phyloP scores from a whole-genome alignment of 2,888 invertebrate genomes.

The Athetis lepigone region DNA sequence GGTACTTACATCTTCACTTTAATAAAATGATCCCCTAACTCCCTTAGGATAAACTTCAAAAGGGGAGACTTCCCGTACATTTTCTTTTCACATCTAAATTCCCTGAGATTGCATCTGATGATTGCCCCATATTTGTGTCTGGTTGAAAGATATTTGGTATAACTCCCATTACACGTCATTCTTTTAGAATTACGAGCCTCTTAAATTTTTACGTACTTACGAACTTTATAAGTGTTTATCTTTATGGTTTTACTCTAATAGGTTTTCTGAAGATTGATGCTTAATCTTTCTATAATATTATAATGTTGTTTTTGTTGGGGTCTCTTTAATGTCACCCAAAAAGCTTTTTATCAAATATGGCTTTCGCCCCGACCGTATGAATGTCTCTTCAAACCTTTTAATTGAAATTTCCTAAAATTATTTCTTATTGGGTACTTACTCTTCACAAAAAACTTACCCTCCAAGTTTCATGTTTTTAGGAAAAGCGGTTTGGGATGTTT shows the following conservation, averaged over 20 bases:
- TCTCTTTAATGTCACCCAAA: no score
- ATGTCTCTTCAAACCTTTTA: no score
- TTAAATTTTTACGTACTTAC: slow-evolving; percentile 43
- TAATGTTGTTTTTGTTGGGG: no score
- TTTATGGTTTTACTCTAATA: slow-evolving; percentile 32
- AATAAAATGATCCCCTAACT: slow-evolving; percentile 44
- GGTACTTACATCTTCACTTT: slow-evolving; percentile 1
- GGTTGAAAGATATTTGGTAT: slow-evolving; percentile 54
- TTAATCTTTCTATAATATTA: background rate
- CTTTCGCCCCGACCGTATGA: no score
- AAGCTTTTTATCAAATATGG: no score
- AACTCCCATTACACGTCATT: slow-evolving; percentile 54
- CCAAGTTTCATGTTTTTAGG: no score
- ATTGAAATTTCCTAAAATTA: no score
- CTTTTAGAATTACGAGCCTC: slow-evolving; percentile 46
- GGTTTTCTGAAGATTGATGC: slow-evolving; percentile 14
- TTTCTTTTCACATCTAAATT: slow-evolving; percentile 47
- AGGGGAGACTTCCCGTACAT: slow-evolving; percentile 23
- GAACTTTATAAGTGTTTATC: slow-evolving; percentile 41
- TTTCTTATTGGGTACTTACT: no score
- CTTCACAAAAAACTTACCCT: no score
- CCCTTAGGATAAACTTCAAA: slow-evolving; percentile 36
- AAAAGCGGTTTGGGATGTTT: no score
- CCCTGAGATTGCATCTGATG: slow-evolving; percentile 55
- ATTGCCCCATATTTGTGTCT: slow-evolving; percentile 59